Conservation (phyloP, 2,797 vertebrate species). For the Podargus strigoides region DNA sequence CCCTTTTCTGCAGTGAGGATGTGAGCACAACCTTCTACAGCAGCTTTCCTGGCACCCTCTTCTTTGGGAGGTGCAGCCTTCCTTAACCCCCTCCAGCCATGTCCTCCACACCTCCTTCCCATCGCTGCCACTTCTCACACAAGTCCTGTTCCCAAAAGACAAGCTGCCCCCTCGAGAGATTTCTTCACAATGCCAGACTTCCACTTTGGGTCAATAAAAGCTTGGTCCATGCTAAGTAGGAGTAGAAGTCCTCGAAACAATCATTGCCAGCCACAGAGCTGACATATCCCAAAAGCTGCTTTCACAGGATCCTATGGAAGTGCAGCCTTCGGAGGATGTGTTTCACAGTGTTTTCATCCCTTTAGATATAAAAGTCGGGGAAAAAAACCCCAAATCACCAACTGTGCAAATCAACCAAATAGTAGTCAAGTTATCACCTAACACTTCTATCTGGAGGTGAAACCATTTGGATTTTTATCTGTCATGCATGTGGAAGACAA, state of each 20-base stretch:
- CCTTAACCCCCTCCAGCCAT: background rate
- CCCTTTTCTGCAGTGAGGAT: too few species aligned
- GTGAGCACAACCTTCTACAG: background rate
- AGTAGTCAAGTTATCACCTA: background rate
- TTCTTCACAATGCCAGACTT: background rate
- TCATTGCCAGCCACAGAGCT: background rate
- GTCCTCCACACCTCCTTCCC: background rate
- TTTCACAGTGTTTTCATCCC: background rate
- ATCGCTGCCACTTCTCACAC: background rate
- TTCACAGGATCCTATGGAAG: background rate
- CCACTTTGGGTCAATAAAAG: background rate
- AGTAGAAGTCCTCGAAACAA: background rate
- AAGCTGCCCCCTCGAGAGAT: background rate
- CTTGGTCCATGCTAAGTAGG: background rate
- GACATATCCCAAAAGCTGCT: background rate
- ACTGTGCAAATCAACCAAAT: background rate
- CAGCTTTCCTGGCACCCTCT: background rate
- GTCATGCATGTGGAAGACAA: background rate
- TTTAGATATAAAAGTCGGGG: background rate
- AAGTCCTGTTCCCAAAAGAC: background rate
- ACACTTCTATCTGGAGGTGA: background rate
- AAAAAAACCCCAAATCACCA: background rate
- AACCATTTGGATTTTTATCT: background rate
- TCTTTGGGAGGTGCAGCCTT: background rate
- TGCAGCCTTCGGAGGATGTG: background rate